phyloP scores from a whole-genome alignment of 2,888 invertebrate genomes.

The Andrena dorsata region DNA sequence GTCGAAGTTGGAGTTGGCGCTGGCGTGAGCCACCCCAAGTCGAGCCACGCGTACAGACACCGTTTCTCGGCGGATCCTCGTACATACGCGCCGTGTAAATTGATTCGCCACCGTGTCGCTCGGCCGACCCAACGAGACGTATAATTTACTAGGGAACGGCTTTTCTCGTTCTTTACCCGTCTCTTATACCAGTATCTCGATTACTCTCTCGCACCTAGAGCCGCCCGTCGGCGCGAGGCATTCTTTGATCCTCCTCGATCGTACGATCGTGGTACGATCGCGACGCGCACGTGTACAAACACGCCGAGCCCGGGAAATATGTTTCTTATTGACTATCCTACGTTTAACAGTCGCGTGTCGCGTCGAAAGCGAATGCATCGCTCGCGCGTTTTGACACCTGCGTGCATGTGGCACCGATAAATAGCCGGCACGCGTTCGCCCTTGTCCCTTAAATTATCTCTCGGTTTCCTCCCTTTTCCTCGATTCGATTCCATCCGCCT shows the following conservation, averaged over 20 bases:
- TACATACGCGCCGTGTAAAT: conserved; percentile 42
- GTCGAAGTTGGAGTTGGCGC: not conserved
- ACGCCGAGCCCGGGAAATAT: conserved; percentile 9
- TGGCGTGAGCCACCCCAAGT: conserved; percentile 20
- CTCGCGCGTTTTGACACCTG: conserved; percentile 65
- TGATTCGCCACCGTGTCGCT: conserved; percentile 38
- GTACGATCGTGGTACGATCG: too few relatives aligned
- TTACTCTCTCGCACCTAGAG: not conserved
- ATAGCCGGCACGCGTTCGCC: conserved; percentile 42
- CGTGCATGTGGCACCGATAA: conserved; percentile 66
- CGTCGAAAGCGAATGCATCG: not conserved
- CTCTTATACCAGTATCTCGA: too few relatives aligned
- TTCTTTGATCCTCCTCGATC: too few relatives aligned
- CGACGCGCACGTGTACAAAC: conserved; percentile 57
- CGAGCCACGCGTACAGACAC: not conserved
- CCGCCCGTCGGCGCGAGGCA: too few relatives aligned
- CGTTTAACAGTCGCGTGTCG: conserved; percentile 39
- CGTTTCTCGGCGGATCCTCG: conserved; percentile 23
- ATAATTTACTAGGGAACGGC: conserved; percentile 27
- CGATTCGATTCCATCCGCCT: conserved; percentile 16
- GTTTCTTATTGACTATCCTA: conserved; percentile 26
- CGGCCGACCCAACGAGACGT: conserved; percentile 11
- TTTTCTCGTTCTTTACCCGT: not conserved
- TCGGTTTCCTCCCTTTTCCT: conserved; percentile 29
- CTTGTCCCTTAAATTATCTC: conserved; percentile 19